Percentiles rank a stretch among this genome's conserved stretches.
Evolutionary conservation across 1,140 invertebrate species (phyloP).

Genomic region (Diorhabda carinulata): DNA sequence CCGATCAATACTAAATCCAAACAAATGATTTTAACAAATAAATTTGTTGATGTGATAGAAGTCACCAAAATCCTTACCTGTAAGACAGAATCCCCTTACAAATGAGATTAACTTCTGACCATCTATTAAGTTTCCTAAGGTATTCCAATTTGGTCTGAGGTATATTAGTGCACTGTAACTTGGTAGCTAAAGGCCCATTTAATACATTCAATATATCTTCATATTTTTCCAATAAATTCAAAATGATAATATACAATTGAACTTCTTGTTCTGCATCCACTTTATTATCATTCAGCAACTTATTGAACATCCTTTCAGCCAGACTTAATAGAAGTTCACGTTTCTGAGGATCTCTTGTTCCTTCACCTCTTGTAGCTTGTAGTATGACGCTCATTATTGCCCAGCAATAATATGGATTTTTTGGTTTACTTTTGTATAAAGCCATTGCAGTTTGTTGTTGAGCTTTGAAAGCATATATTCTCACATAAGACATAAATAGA

Average conservation of each 20-base stretch:
- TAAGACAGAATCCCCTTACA: slow-evolving; percentile 66
- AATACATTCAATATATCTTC: slow-evolving; percentile 77
- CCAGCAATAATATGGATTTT: slow-evolving; percentile 98
- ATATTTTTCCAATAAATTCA: slow-evolving; percentile 80
- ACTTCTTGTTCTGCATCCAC: slow-evolving; percentile 92
- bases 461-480: slow-evolving; percentile 83
- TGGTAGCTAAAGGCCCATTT: slow-evolving; percentile 66
- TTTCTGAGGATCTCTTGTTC: slow-evolving; percentile 52
- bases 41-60: not conserved
- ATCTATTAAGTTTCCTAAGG: slow-evolving; percentile 67
- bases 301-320: slow-evolving; percentile 83
- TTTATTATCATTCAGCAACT: slow-evolving; percentile 83
- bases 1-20: slow-evolving; percentile 60
- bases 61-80: slow-evolving; percentile 54
- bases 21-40: not conserved
- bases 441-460: slow-evolving; percentile 86
- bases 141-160: slow-evolving; percentile 68
- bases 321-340: slow-evolving; percentile 69
- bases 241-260: slow-evolving; percentile 84
- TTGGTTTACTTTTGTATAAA: slow-evolving; percentile 85
- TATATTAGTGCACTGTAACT: slow-evolving; percentile 58
- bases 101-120: slow-evolving; percentile 65
- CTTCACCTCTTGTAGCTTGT: slow-evolving; percentile 62
- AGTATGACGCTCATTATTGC: slow-evolving; percentile 93
- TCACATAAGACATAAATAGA: slow-evolving; percentile 93